Evolutionary conservation across 2,797 vertebrate genomes (phyloP).

Genomic region (Darevskia nairensis): DNA sequence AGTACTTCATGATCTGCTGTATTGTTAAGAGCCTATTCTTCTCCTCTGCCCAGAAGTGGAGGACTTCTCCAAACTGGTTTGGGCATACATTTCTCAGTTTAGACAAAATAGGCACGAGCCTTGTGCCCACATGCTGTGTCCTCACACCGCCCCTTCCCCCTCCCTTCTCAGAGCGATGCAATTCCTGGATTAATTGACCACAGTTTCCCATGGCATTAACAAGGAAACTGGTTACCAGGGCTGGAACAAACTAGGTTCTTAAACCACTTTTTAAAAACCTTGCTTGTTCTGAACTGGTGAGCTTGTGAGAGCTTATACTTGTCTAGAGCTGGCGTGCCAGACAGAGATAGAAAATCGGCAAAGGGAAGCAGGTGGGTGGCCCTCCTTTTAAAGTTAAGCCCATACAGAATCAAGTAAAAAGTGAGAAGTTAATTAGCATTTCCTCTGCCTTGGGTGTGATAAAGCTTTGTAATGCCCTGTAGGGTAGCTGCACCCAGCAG

Average conservation of each 20-base stretch:
- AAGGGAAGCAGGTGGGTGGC: constrained; percentile 1
- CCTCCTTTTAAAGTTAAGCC: neutral
- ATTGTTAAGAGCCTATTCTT: neutral
- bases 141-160: neutral
- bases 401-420: neutral
- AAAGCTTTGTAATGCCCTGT: neutral
- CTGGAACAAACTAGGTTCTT: neutral
- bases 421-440: constrained; percentile 15
- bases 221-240: neutral
- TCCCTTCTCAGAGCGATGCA: neutral
- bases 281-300: neutral
- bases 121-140: neutral
- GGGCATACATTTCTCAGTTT: neutral
- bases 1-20: neutral
- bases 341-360: neutral
- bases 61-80: neutral
- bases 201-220: neutral
- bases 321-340: neutral
- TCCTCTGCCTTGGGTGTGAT: neutral
- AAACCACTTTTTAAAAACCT: neutral
- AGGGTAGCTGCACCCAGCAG: neutral
- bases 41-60: neutral
- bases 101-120: neutral
- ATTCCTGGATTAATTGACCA: neutral
- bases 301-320: too few relatives aligned